Evolutionary conservation across 2,113 vertebrate species (phyloP).

Genomic region (Callopanchax toddi): DNA sequence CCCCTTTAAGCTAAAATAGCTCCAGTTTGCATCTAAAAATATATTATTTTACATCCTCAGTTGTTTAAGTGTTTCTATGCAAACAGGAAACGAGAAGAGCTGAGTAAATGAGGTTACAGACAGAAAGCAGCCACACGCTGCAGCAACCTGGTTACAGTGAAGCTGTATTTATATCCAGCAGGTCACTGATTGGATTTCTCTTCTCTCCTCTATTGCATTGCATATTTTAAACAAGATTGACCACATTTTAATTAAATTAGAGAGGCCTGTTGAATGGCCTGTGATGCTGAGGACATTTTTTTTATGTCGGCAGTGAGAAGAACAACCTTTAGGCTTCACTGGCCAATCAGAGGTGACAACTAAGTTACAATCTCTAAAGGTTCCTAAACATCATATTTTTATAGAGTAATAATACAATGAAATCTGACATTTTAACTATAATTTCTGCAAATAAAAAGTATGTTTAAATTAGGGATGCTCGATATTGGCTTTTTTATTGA

Average conservation of each 20-base stretch:
- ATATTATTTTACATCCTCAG: no score
- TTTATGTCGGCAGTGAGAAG: neutral
- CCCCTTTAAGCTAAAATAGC: no score
- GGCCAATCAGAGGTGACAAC: neutral
- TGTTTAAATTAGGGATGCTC: no score
- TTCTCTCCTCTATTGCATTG: slow-evolving; percentile 10
- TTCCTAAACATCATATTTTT: no score
- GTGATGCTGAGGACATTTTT: slow-evolving; percentile 4
- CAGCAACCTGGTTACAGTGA: slow-evolving; percentile 40
- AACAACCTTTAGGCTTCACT: neutral
- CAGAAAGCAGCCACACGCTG: slow-evolving; percentile 27
- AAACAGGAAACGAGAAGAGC: slow-evolving; percentile 27
- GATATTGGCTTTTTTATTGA: no score
- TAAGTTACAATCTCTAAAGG: neutral
- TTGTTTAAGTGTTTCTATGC: slow-evolving; percentile 10
- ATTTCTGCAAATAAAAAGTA: no score
- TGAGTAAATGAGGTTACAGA: slow-evolving; percentile 41
- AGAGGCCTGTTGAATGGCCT: slow-evolving; percentile 33
- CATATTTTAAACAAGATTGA: slow-evolving; percentile 30
- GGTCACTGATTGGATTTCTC: slow-evolving; percentile 30
- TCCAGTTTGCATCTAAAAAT: no score
- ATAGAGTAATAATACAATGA: no score
- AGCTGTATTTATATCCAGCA: slow-evolving; percentile 39
- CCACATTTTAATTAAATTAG: slow-evolving; percentile 41
- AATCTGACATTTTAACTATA: no score